Percentiles rank a stretch among this genome's conserved stretches.
Evolutionary conservation across 2,797 vertebrate genomes (phyloP).

Genomic region (Premnoplex brunnescens): DNA sequence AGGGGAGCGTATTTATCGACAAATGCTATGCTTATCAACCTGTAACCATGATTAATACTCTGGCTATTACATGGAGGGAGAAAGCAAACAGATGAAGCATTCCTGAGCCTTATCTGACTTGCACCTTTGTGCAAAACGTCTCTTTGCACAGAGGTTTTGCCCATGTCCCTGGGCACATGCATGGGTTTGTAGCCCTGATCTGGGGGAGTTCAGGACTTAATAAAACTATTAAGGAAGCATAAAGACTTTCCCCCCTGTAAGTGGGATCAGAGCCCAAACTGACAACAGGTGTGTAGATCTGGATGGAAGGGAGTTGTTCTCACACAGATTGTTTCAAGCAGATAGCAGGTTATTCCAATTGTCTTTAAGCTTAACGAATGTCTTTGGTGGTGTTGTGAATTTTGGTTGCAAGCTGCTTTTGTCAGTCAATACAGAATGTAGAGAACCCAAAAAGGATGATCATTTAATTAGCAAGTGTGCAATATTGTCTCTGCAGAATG

Average conservation of each 20-base stretch:
- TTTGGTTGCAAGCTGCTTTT: not conserved
- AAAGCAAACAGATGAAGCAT: not conserved
- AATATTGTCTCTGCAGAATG: not conserved
- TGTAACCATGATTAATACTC: not conserved
- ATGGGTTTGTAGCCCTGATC: not conserved
- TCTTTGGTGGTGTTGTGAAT: rapidly evolving
- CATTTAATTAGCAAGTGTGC: rapidly evolving
- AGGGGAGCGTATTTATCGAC: not conserved
- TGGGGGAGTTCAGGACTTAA: not conserved
- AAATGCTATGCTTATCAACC: not conserved
- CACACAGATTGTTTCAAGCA: not conserved
- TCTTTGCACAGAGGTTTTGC: not conserved
- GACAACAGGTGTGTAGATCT: not conserved
- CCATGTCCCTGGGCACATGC: not conserved
- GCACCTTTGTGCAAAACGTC: not conserved
- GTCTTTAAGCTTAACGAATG: not conserved
- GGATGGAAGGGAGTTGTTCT: not conserved
- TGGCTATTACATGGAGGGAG: not conserved
- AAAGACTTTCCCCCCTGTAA: not conserved
- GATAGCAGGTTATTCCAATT: not conserved
- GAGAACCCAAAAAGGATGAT: not conserved
- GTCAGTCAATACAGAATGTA: not conserved
- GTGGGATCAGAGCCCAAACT: rapidly evolving
- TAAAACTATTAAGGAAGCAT: not conserved
- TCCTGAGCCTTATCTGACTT: not conserved